Evolutionary conservation across 2,888 invertebrate genomes (phyloP), one percentile per base, ranked within the genome.

Genomic region (Temnothorax ravouxi): DNA sequence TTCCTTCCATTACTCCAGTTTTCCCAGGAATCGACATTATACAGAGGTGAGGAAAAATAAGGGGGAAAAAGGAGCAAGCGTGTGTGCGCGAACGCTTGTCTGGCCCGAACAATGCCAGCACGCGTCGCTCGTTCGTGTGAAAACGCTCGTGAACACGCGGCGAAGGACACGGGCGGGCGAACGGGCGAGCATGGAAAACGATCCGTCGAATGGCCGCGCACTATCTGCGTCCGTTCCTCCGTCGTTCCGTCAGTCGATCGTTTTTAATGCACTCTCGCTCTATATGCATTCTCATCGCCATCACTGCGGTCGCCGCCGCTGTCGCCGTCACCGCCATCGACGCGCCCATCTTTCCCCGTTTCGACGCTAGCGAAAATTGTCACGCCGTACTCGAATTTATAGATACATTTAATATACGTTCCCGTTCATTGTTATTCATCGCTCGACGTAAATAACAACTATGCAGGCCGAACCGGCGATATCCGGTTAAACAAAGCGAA

Each of bases 351-450:
- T 44, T 44, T 29, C 56, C 69, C 38, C 54, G 34, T 62, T 69
- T 52, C 83, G 75, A 11, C 74, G 50, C 88, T 77, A 66, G 84
- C 67, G 87, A 84, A 88, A 88, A 91, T 91, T 89, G 92, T 89
- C 91, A 87, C 86, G 84, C 83, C 61, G 83, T 69, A 66, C 77
- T 64, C 84, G 86, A 86, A 91, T 91, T 91, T 91, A 92, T 91
- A 89, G 91, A 89, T 83, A 76, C 87, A 9, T n/a, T 71, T 72
- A 76, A 29, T 86, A 83, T 82, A 83, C 67, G 66, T 64, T 29
- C 47, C 41, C 84, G 85, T 91, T 90, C 92, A 92, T 92, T 92
- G 91, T 89, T 91, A 92, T 92, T 92, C 91, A 91, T 90, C 86
- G 90, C 87, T 64, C 85, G 85, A 85, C 86, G 92, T 91, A 90